A percentile compares a stretch with the other conserved stretches of the same genome.
Evolutionary conservation across 64 coral and sea anemone species (phyloP).

Genomic region (Hydrozoanthus tunicans): DNA sequence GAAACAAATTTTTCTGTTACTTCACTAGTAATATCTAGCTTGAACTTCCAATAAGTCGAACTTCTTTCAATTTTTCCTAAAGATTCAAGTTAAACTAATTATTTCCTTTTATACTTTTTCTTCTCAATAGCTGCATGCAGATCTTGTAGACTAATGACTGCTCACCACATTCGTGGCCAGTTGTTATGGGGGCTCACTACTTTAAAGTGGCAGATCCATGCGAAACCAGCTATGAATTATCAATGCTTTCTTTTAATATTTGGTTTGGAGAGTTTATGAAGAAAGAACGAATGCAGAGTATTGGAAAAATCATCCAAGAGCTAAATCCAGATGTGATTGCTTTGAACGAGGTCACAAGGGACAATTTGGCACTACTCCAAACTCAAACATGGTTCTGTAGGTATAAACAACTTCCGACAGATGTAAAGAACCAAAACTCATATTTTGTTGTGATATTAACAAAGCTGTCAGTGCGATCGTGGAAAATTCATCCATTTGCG

Average conservation of each 20-base stretch:
- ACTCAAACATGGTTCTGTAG: constrained; percentile 62
- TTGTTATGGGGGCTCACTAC: no score
- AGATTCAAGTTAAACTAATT: no score
- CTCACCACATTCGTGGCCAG: no score
- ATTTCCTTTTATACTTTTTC: no score
- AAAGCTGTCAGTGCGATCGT: constrained; percentile 31
- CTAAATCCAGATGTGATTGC: constrained; percentile 70
- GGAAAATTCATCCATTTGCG: constrained; percentile 56
- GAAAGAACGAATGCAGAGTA: constrained; percentile 55
- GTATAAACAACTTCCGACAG: constrained; percentile 56
- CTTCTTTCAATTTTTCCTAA: no score
- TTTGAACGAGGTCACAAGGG: constrained; percentile 76
- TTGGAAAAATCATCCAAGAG: constrained; percentile 66
- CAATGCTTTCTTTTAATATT: constrained; percentile 78
- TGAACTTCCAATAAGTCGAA: no score
- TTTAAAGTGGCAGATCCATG: no score
- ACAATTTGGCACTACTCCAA: constrained; percentile 57
- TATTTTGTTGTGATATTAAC: constrained; percentile 69
- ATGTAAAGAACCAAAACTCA: not conserved
- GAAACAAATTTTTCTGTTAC: no score
- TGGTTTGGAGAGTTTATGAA: constrained; percentile 47
- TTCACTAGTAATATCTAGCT: no score
- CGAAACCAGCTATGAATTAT: no score
- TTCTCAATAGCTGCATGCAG: no score
- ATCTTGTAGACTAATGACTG: no score